These are phyloP conservation scores for Lutjanus argentimaculatus DNA, from an alignment of 2,797 vertebrate species.

Conservation along the genomic window DNA sequence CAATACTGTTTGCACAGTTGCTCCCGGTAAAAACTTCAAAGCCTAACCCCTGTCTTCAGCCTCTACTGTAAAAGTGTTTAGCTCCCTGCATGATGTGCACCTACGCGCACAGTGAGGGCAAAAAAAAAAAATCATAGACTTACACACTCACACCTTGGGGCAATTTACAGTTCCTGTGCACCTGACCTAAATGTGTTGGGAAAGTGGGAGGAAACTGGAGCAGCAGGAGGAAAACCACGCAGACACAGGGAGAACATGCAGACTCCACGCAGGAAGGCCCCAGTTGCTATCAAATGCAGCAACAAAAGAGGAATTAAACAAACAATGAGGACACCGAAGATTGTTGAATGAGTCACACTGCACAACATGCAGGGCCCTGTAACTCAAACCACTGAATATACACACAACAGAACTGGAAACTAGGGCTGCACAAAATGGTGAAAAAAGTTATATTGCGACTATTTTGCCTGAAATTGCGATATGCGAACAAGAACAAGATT, in stretches of 20 bases:
- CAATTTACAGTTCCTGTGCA: conserved; percentile 4
- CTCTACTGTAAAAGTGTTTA: not conserved
- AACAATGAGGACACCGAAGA: not conserved
- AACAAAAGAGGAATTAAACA: not conserved
- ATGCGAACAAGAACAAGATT: too few relatives aligned
- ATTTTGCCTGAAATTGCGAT: too few relatives aligned
- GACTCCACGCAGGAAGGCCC: not conserved
- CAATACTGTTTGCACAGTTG: not conserved
- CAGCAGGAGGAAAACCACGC: not conserved
- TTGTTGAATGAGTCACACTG: not conserved
- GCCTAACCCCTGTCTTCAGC: not conserved
- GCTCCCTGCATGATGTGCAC: not conserved
- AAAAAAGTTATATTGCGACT: too few relatives aligned
- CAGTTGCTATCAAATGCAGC: not conserved
- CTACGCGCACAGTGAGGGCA: not conserved
- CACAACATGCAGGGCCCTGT: not conserved
- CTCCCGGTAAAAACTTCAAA: not conserved
- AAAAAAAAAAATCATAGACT: too few relatives aligned
- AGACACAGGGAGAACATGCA: not conserved
- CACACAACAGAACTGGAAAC: not conserved
- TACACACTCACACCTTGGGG: not conserved
- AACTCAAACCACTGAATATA: not conserved
- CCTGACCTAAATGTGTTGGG: conserved; percentile 25
- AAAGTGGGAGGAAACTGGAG: conserved; percentile 25
- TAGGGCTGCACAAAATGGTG: not conserved